Percentiles rank a stretch among this genome's conserved stretches.
Conservation (phyloP, 2,888 invertebrate species). For the Cybosia mesomella region DNA sequence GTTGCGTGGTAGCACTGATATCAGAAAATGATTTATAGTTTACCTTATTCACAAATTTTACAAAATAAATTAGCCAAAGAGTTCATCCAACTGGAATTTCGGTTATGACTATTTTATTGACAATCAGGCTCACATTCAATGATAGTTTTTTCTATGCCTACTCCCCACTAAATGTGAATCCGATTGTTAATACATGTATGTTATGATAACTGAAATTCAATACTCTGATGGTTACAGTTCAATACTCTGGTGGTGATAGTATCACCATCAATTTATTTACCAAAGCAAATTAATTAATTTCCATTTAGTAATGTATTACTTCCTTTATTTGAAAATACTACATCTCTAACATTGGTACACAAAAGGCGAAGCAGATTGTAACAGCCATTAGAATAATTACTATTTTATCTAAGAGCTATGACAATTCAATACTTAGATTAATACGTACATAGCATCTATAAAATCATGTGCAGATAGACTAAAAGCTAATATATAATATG, state of each 20-base stretch:
- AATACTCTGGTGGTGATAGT: background rate
- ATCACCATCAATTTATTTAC: no score
- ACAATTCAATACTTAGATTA: background rate
- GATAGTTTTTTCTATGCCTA: background rate
- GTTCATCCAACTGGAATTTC: slow-evolving; percentile 14
- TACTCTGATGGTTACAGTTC: background rate
- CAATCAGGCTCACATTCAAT: background rate
- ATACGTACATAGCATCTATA: background rate
- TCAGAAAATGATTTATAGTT: slow-evolving; percentile 4
- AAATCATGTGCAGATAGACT: background rate
- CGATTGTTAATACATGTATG: background rate
- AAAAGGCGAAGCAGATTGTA: no score
- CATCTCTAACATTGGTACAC: no score
- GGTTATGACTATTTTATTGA: slow-evolving; percentile 5
- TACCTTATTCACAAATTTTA: background rate
- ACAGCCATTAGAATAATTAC: no score
- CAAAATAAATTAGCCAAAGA: background rate
- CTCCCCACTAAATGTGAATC: background rate
- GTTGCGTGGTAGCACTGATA: slow-evolving; percentile 22
- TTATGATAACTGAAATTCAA: background rate
- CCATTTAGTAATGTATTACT: no score
- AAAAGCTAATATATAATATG: background rate
- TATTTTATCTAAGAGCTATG: background rate
- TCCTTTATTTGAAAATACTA: no score
- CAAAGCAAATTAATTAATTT: no score